Conservation (phyloP, 2,888 invertebrate genomes). For the Cistogaster globosa region DNA sequence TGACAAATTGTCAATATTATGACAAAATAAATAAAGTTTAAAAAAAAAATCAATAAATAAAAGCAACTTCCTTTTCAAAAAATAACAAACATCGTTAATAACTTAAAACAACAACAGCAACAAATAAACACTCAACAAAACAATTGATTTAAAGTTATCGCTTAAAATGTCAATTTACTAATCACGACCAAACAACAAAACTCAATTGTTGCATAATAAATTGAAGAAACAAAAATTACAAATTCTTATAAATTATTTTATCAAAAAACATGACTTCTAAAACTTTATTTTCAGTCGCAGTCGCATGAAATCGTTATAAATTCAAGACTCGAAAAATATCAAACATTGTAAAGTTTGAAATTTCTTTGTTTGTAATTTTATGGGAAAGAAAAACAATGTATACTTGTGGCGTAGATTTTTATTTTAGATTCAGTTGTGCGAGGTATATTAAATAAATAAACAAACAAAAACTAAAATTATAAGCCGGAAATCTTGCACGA, state of each 20-base stretch:
- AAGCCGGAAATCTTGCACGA: constrained; percentile 63
- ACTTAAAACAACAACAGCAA: constrained; percentile 27
- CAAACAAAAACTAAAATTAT: constrained; percentile 23
- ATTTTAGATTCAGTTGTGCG: constrained; percentile 47
- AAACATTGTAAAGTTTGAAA: constrained; percentile 12
- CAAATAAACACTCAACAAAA: constrained; percentile 7
- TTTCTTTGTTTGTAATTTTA: constrained; percentile 26
- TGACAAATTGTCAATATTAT: constrained; percentile 50
- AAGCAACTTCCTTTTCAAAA: constrained; percentile 58
- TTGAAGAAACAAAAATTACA: constrained; percentile 27
- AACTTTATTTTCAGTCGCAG: constrained; percentile 17
- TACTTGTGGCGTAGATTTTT: constrained; percentile 51
- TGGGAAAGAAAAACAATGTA: constrained; percentile 55
- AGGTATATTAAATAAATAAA: not conserved
- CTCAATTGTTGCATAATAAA: constrained; percentile 60
- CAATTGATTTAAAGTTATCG: constrained; percentile 68
- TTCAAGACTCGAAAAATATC: constrained; percentile 18
- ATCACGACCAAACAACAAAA: constrained; percentile 56
- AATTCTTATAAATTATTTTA: constrained; percentile 9
- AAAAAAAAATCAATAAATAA: constrained; percentile 12
- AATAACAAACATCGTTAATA: constrained; percentile 37
- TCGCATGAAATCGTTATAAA: constrained; percentile 40
- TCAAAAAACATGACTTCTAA: constrained; percentile 29
- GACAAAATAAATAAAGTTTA: not conserved
- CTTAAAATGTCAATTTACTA: constrained; percentile 68